Percentiles rank a stretch among this genome's conserved stretches.
Conservation (phyloP, 1,140 invertebrate genomes). For the Heliothis subflexa region DNA sequence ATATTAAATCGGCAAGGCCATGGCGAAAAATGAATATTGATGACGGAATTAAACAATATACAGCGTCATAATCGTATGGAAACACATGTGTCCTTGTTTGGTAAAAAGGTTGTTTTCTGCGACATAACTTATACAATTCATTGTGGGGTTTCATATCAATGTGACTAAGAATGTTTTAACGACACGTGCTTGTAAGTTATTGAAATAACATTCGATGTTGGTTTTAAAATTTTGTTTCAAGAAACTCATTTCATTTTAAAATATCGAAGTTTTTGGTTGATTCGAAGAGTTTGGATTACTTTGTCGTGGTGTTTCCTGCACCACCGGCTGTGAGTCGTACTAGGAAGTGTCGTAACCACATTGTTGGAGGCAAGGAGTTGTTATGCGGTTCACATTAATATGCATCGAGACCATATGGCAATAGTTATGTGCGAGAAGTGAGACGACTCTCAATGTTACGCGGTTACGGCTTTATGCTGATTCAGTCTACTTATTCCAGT, state of each 20-base stretch:
- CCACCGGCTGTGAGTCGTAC: conserved; percentile 43
- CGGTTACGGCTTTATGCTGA: conserved; percentile 48
- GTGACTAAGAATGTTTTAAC: background rate
- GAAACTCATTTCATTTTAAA: background rate
- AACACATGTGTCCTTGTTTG: conserved; percentile 77
- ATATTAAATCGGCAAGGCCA: conserved; percentile 68
- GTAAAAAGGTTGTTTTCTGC: conserved; percentile 45
- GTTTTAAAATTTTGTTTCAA: background rate
- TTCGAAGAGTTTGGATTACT: conserved; percentile 21
- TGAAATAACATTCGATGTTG: background rate
- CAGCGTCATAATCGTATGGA: conserved; percentile 51
- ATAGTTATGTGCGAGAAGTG: conserved; percentile 55
- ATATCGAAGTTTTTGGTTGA: background rate
- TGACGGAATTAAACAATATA: conserved; percentile 55
- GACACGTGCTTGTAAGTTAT: background rate
- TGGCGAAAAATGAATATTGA: conserved; percentile 57
- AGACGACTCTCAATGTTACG: conserved; percentile 49
- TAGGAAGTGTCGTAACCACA: conserved; percentile 73
- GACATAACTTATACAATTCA: conserved; percentile 31
- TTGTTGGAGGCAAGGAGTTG: conserved; percentile 58
- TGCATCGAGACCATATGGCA: conserved; percentile 66
- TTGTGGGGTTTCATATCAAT: conserved; percentile 11
- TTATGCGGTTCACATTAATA: conserved; percentile 72
- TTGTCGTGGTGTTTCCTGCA: conserved; percentile 57
- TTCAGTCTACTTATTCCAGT: conserved; percentile 51